Evolutionary conservation across 2,113 vertebrate species (phyloP).

Genomic region (Poeciliopsis retropinna): DNA sequence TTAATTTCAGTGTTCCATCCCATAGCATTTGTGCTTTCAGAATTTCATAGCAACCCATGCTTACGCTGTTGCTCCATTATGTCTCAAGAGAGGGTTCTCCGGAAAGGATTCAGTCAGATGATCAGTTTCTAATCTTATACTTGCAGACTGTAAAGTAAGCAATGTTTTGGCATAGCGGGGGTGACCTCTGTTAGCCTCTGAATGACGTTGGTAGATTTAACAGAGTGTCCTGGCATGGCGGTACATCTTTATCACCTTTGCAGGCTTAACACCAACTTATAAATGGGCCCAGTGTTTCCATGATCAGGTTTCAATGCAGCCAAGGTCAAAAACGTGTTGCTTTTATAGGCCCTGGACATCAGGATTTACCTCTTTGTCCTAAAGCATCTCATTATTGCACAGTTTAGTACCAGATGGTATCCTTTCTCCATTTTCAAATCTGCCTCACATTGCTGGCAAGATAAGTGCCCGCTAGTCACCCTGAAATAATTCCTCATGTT

Average conservation of each 20-base stretch:
- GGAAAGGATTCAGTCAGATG: conserved; percentile 34
- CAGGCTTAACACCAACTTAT: conserved; percentile 69
- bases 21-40: not conserved
- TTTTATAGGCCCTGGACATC: conserved; percentile 21
- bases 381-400: conserved; percentile 11
- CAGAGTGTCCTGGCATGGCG: conserved; percentile 51
- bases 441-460: conserved; percentile 23
- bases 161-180: conserved; percentile 67
- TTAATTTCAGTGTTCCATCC: not conserved
- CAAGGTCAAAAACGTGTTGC: conserved; percentile 62
- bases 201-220: conserved; percentile 59
- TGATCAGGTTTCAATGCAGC: conserved; percentile 59
- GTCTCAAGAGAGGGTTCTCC: conserved; percentile 5
- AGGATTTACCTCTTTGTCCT: conserved; percentile 11
- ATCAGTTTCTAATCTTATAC: conserved; percentile 61
- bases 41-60: not conserved
- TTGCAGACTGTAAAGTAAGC: conserved; percentile 68
- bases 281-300: conserved; percentile 68
- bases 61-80: not conserved
- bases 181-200: conserved; percentile 59
- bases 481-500: conserved; percentile 57
- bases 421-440: conserved; percentile 41
- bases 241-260: conserved; percentile 71
- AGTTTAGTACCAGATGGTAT: conserved; percentile 12
- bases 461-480: conserved; percentile 42